Conservation (phyloP, 64 coral and sea anemone genomes). For the Trachythela sp. region DNA sequence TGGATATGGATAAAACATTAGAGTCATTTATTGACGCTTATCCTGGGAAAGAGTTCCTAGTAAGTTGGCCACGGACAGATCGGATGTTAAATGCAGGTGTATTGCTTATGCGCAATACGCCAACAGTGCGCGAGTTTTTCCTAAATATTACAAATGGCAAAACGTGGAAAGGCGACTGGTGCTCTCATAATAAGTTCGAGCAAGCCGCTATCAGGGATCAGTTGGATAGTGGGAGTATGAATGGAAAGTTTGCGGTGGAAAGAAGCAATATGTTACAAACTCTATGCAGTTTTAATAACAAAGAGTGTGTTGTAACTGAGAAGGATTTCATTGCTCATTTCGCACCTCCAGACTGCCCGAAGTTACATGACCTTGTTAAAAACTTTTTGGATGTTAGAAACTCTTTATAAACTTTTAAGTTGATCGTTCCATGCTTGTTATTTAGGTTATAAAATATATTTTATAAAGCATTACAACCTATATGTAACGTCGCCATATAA, state of each 20-base stretch:
- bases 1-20: background rate
- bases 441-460: no score
- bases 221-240: background rate
- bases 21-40: background rate
- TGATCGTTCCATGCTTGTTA: no score
- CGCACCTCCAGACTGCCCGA: background rate
- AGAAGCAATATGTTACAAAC: background rate
- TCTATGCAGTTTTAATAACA: background rate
- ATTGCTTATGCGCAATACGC: background rate
- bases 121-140: background rate
- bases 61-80: background rate
- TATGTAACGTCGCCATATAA: no score
- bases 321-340: background rate
- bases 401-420: no score
- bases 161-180: background rate
- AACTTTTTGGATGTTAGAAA: no score
- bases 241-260: background rate
- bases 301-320: background rate
- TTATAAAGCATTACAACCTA: no score
- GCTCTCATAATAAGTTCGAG: background rate
- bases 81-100: background rate
- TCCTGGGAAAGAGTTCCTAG: background rate
- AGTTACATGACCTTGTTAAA: background rate
- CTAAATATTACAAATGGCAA: background rate
- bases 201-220: background rate